phyloP scores from a whole-genome alignment of 37 sponge, comb jelly and placozoan species.

The Crambe crambe region DNA sequence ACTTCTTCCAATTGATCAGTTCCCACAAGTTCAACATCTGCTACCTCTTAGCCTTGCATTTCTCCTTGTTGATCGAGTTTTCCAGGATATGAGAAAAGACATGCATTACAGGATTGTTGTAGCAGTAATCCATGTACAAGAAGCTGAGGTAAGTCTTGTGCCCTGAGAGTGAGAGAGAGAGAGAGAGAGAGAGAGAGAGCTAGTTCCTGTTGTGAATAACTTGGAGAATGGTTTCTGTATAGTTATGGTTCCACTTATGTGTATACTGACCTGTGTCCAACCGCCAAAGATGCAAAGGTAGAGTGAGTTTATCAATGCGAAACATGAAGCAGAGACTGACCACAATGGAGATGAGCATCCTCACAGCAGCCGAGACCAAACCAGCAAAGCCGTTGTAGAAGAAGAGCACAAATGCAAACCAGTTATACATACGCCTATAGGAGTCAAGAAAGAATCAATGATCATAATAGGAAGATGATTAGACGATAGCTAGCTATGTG shows the following conservation, averaged over 20 bases:
- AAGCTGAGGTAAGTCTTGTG: slow-evolving; percentile 23
- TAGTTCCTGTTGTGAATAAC: no score
- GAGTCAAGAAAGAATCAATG: no score
- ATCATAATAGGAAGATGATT: no score
- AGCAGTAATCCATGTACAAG: slow-evolving; percentile 33
- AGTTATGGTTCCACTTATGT: no score
- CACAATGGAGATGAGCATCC: not conserved
- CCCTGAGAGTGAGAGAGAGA: no score
- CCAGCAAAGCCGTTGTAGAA: slow-evolving; percentile 29
- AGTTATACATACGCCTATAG: slow-evolving; percentile 13
- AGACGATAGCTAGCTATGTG: no score
- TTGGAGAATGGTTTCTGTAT: no score
- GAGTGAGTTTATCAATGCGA: slow-evolving; percentile 1
- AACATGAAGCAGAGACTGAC: slow-evolving; percentile 11
- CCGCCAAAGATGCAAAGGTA: not conserved
- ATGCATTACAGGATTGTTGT: slow-evolving; percentile 20
- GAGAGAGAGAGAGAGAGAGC: no score
- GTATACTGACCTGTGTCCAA: slow-evolving; percentile 20
- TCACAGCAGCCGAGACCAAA: not conserved
- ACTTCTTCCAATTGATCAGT: no score
- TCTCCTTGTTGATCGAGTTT: not conserved
- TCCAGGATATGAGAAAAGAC: slow-evolving; percentile 8
- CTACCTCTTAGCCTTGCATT: no score
- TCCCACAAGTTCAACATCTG: no score
- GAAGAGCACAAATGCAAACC: slow-evolving; percentile 17